Evolutionary conservation across 2,888 invertebrate species (phyloP).

Genomic region (Chaetogeoica ovagalla): DNA sequence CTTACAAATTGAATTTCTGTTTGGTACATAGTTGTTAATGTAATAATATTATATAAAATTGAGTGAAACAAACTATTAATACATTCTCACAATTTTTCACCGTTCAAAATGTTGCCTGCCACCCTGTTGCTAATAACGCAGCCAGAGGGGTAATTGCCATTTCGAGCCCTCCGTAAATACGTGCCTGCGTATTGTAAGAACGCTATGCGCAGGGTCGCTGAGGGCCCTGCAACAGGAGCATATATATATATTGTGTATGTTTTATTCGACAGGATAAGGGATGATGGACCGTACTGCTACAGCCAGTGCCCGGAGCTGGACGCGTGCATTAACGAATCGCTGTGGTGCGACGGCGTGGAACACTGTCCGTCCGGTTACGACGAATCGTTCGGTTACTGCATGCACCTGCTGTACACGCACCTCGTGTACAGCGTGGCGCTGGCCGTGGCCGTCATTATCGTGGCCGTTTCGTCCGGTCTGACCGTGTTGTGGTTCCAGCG

Average conservation of each 20-base stretch:
- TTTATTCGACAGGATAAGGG: constrained; percentile 14
- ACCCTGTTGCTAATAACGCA: too few species aligned
- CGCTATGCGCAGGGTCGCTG: too few species aligned
- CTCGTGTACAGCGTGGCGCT: constrained; percentile 70
- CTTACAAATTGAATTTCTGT: too few species aligned
- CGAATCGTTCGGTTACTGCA: constrained; percentile 77
- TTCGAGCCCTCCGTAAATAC: too few species aligned
- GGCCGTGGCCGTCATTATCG: constrained; percentile 60
- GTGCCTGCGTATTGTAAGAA: too few species aligned
- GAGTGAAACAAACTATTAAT: too few species aligned
- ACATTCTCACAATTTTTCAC: too few species aligned
- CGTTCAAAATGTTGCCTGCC: too few species aligned
- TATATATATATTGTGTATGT: background rate
- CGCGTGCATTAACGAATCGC: constrained; percentile 76
- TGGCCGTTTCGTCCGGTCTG: constrained; percentile 62
- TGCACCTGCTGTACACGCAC: constrained; percentile 72
- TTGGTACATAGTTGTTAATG: too few species aligned
- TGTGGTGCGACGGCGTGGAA: constrained; percentile 79
- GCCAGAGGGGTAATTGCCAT: too few species aligned
- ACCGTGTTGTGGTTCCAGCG: constrained; percentile 60
- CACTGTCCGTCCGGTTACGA: constrained; percentile 82
- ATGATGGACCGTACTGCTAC: constrained; percentile 41
- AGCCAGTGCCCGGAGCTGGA: constrained; percentile 78
- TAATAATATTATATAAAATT: too few species aligned
- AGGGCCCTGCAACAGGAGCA: too few species aligned